These are phyloP conservation scores for Forbesichthys agassizii DNA, from an alignment of 2,113 vertebrate genomes.

Conservation along the genomic window DNA sequence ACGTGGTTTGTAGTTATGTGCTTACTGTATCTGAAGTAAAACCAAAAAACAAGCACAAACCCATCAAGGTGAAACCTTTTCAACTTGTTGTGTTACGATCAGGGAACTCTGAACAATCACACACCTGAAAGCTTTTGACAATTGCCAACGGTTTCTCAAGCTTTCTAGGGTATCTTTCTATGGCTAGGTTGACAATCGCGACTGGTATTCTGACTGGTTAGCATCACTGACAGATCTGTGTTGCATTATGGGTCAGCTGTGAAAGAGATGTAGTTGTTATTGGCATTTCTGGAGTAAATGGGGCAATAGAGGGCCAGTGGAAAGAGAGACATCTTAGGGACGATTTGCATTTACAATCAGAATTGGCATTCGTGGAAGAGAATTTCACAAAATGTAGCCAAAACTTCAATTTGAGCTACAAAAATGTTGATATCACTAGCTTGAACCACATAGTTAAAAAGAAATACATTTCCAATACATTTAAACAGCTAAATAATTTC, in stretches of 20 bases:
- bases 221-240: slow-evolving; percentile 25
- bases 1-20: slow-evolving; percentile 24
- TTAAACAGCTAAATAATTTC: background rate
- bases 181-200: slow-evolving; percentile 68
- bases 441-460: slow-evolving; percentile 4
- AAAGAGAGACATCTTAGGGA: slow-evolving; percentile 30
- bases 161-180: slow-evolving; percentile 36
- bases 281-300: slow-evolving; percentile 8
- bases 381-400: slow-evolving; percentile 9
- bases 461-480: background rate
- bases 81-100: slow-evolving; percentile 46
- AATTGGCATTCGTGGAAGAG: slow-evolving; percentile 19
- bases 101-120: slow-evolving; percentile 68
- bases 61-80: slow-evolving; percentile 32
- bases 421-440: background rate
- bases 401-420: slow-evolving; percentile 13
- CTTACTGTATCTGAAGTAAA: slow-evolving; percentile 48
- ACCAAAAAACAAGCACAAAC: slow-evolving; percentile 64
- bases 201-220: background rate
- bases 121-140: slow-evolving; percentile 38
- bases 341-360: slow-evolving; percentile 58
- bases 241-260: slow-evolving; percentile 33
- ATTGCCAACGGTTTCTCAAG: slow-evolving; percentile 7
- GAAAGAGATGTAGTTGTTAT: slow-evolving; percentile 21
- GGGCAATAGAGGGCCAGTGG: slow-evolving; percentile 63